Evolutionary conservation across 2,888 invertebrate genomes (phyloP), one percentile per base, ranked within the genome.

Genomic region (Trilocha varians): DNA sequence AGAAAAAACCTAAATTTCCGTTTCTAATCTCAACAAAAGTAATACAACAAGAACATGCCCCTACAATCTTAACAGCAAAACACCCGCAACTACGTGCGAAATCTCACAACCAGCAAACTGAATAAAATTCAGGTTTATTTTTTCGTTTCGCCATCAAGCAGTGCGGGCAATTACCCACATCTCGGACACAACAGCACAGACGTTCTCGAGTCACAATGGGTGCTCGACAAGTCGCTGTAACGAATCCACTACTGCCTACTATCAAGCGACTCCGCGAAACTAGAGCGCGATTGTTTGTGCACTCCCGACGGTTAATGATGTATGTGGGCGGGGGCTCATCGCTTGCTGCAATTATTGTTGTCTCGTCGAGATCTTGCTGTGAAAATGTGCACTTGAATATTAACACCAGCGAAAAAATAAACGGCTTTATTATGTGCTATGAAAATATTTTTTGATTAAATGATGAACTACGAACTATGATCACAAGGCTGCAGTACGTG

Each of bases 131-230:
- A 3, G 25, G 25, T 25, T 25, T 9, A 25, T 16, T 16, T 33
- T 32, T 25, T n/a, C n/a, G n/a, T n/a, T 25, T 25, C 25, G 25
- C 25, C 25, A 25, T 25, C 33, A 38, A 16, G 38, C 62, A 62
- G 68, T 67, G 60, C 74, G 72, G 82, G 83, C 83, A 84, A 85
- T 85, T 85, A 84, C 74, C 76, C 72, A 72, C 74, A 77, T 78
- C 82, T 82, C 77, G 83, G 83, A 83, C 83, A 80, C 78, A 79
- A 80, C 79, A 67, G 76, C 72, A 73, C 76, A 77, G 78, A 77
- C 78, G 78, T 76, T 65, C 79, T 82, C 73, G 62, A 76, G 58
- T 73, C 83, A 84, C 84, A 84, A 84, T 84, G 70, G 78, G 63
- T 57, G 60, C 84, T 83, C 77, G 75, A 80, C 74, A 69, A 69